Evolutionary conservation across 30 jellyfish, hydroid and myxozoan species (phyloP).

Genomic region (Catostylus mosaicus): DNA sequence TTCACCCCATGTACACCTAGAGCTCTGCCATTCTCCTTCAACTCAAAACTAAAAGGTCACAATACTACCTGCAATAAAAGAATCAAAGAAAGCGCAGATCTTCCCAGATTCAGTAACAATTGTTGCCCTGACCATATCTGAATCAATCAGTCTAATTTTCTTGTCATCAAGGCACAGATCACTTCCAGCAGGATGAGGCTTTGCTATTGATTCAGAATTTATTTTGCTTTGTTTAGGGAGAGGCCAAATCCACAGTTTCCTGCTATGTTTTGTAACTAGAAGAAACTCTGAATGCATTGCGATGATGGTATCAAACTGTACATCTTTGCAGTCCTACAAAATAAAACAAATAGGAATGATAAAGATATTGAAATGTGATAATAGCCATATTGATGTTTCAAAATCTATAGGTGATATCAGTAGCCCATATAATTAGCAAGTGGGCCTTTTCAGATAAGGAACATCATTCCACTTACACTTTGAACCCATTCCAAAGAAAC

Average conservation of each 20-base stretch:
- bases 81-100: constrained; percentile 68
- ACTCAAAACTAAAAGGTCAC: no score
- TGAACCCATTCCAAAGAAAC: constrained; percentile 52
- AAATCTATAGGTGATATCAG: neutral
- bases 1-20: no score
- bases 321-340: constrained; percentile 46
- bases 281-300: constrained; percentile 61
- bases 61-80: constrained; percentile 68
- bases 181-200: constrained; percentile 33
- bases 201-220: neutral
- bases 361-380: no score
- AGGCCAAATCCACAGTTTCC: constrained; percentile 55
- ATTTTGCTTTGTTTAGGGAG: constrained; percentile 7
- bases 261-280: constrained; percentile 30
- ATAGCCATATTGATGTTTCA: no score
- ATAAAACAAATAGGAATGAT: neutral
- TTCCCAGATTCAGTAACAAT: constrained; percentile 63
- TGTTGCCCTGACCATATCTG: constrained; percentile 63
- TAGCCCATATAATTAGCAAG: neutral
- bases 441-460: no score
- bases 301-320: constrained; percentile 34
- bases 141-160: constrained; percentile 38
- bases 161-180: constrained; percentile 29
- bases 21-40: no score
- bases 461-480: constrained; percentile 45